Conservation (phyloP, 2,797 vertebrate genomes). For the Lophius americanus region DNA sequence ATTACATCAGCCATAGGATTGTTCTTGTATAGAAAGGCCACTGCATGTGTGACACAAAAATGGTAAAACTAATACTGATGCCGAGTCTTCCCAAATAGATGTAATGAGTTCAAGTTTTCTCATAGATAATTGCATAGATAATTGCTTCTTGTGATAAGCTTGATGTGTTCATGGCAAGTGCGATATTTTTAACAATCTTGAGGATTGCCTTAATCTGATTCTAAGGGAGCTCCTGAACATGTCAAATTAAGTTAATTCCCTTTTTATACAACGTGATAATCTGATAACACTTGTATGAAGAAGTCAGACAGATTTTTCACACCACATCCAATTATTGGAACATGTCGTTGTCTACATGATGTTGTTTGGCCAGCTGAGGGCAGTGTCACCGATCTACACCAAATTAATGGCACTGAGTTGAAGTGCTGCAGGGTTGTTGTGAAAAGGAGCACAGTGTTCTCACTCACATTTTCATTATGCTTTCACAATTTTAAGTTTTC, state of each 20-base stretch:
- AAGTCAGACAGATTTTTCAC: neutral
- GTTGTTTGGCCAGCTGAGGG: neutral
- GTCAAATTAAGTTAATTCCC: neutral
- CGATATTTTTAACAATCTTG: neutral
- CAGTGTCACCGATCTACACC: neutral
- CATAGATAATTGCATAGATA: too few species aligned
- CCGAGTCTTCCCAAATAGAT: too few species aligned
- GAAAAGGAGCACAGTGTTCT: neutral
- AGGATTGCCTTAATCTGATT: neutral
- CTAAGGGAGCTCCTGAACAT: neutral
- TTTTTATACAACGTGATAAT: neutral
- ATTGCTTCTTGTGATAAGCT: too few species aligned
- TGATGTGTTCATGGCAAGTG: neutral
- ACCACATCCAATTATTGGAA: neutral
- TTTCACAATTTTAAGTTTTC: too few species aligned
- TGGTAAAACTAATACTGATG: too few species aligned
- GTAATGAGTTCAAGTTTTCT: too few species aligned
- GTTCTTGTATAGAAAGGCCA: too few species aligned
- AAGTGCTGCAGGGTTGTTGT: neutral
- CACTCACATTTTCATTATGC: neutral
- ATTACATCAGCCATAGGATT: too few species aligned
- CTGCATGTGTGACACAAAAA: too few species aligned
- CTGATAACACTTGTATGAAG: neutral
- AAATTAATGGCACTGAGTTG: neutral
- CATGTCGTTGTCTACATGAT: neutral